Conservation (phyloP, 1,140 invertebrate genomes). For the Oncopodura yosiiana region DNA sequence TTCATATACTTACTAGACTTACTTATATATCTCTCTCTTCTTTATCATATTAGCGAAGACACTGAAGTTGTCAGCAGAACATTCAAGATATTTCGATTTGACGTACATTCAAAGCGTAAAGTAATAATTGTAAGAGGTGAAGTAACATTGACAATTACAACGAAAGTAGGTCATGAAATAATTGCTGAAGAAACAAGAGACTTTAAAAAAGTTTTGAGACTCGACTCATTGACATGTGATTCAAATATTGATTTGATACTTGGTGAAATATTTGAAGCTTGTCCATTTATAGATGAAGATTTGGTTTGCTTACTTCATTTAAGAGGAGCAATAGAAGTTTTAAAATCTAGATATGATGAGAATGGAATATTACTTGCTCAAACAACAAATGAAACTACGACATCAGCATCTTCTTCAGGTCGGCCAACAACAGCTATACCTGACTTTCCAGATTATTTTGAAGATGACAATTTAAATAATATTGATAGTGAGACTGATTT, state of each 20-base stretch:
- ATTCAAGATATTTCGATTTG: constrained; percentile 29
- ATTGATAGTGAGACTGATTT: constrained; percentile 6
- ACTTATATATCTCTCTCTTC: no score
- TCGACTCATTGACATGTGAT: constrained; percentile 69
- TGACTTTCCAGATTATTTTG: constrained; percentile 34
- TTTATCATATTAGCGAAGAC: no score
- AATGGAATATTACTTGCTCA: constrained; percentile 38
- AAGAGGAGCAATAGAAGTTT: constrained; percentile 52
- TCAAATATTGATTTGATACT: constrained; percentile 71
- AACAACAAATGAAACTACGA: not conserved
- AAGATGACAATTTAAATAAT: constrained; percentile 12
- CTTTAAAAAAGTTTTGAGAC: constrained; percentile 70
- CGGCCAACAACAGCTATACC: no score
- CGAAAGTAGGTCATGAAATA: constrained; percentile 28
- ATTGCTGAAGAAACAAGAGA: constrained; percentile 41
- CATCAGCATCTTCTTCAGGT: constrained; percentile 13
- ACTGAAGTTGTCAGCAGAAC: constrained; percentile 30
- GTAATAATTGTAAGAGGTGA: constrained; percentile 30
- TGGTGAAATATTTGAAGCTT: constrained; percentile 78
- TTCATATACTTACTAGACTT: no score
- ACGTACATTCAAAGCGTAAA: constrained; percentile 26
- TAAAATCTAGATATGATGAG: constrained; percentile 60
- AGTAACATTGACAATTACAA: constrained; percentile 22
- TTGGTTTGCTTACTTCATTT: constrained; percentile 48
- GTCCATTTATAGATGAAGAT: constrained; percentile 74